Percentiles rank a stretch among this genome's conserved stretches.
Conservation (phyloP, 37 sponge, comb jelly and placozoan genomes). For the Eunapius fragilis region DNA sequence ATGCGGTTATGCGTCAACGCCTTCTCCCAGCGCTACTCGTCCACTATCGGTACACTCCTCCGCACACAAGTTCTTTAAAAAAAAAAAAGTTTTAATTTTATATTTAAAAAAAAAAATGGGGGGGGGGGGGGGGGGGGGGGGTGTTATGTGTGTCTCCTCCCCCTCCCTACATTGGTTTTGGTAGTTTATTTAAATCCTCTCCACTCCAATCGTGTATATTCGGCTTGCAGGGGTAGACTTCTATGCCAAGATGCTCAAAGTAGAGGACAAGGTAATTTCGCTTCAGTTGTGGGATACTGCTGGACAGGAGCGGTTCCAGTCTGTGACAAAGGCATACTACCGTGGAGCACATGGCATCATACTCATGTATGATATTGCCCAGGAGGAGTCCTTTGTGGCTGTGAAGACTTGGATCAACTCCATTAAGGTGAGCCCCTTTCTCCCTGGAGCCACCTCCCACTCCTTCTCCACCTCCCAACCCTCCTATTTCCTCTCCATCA, state of each 20-base stretch:
- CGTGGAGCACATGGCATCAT: conserved; percentile 80
- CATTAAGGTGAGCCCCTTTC: conserved; percentile 48
- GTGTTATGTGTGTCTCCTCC: no score
- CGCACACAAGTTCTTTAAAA: no score
- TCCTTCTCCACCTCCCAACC: neutral
- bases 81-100: no score
- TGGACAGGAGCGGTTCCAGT: conserved; percentile 88
- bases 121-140: no score
- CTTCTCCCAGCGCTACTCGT: conserved; percentile 65
- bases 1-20: conserved; percentile 73
- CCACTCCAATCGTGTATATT: no score
- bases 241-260: conserved; percentile 33
- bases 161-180: no score
- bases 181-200: no score
- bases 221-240: conserved; percentile 80
- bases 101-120: no score
- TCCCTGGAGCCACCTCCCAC: neutral
- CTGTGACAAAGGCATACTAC: conserved; percentile 79
- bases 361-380: conserved; percentile 80
- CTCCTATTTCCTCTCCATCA: no score
- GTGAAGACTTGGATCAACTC: conserved; percentile 81
- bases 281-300: conserved; percentile 90
- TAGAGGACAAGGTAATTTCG: conserved; percentile 63
- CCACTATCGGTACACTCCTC: conserved; percentile 72
- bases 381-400: conserved; percentile 78